Percentiles rank a stretch among this genome's conserved stretches.
These are phyloP conservation scores for Axis porcinus DNA, from an alignment of 2,113 vertebrate species.

Conservation along the genomic window DNA sequence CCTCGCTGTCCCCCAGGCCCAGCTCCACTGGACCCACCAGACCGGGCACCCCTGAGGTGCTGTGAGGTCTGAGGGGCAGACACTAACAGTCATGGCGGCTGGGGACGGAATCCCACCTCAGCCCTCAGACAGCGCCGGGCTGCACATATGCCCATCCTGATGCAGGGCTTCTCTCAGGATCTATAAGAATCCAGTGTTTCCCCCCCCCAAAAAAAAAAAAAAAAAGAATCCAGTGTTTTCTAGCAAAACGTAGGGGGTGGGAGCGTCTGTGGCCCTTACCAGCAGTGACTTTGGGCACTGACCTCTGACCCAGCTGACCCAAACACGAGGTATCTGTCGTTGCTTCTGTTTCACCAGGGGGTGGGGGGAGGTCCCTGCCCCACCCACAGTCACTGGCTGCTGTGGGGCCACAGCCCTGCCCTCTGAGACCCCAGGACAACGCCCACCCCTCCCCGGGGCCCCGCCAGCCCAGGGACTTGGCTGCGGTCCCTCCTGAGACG, in stretches of 20 bases:
- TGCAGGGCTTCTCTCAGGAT: background rate
- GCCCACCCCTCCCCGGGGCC: background rate
- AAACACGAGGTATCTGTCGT: accelerated
- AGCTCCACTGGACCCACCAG: background rate
- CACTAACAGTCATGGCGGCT: accelerated
- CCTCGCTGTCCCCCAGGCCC: background rate
- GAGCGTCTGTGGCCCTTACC: background rate
- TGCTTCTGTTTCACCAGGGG: too few species aligned
- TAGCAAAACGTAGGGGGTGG: background rate
- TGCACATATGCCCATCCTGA: accelerated
- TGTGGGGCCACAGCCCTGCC: background rate
- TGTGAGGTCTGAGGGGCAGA: background rate
- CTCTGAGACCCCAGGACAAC: accelerated
- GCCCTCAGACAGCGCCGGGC: background rate
- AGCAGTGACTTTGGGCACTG: background rate
- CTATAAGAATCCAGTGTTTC: background rate
- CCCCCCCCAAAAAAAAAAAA: too few species aligned
- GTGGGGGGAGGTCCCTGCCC: background rate
- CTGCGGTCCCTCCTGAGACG: background rate
- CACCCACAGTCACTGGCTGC: background rate
- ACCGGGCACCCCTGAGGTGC: too few species aligned
- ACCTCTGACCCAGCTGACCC: background rate
- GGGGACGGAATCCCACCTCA: accelerated
- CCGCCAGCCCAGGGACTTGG: too few species aligned
- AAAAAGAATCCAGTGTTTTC: background rate